Percentiles rank a stretch among this genome's conserved stretches.
Conservation (phyloP, 2,113 vertebrate genomes). For the Echinops telfairi region DNA sequence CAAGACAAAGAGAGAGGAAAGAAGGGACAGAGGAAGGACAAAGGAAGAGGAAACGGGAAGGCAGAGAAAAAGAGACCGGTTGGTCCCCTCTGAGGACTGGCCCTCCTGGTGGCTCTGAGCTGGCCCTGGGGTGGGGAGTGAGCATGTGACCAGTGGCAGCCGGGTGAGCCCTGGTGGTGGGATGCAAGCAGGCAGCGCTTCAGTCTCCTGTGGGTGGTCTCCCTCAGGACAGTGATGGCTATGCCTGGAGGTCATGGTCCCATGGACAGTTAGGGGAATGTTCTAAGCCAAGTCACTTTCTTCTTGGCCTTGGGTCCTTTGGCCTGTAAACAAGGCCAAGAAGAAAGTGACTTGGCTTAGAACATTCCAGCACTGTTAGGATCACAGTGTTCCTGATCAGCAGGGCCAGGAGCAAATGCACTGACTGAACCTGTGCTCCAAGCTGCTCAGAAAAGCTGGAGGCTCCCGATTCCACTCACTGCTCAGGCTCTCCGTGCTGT, state of each 20-base stretch:
- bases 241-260: too few relatives aligned
- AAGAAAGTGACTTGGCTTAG: not conserved
- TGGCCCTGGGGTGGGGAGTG: not conserved
- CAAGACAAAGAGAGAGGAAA: not conserved
- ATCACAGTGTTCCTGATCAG: not conserved
- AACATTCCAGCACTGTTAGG: not conserved
- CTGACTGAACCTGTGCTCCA: not conserved
- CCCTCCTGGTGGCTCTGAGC: not conserved
- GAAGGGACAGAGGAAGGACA: not conserved
- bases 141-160: not conserved
- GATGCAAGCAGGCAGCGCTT: fast-evolving
- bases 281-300: too few relatives aligned
- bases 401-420: not conserved
- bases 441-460: too few relatives aligned
- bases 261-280: not conserved
- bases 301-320: too few relatives aligned
- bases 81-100: too few relatives aligned
- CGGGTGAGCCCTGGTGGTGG: too few relatives aligned
- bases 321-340: too few relatives aligned
- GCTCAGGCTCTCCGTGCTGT: not conserved
- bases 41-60: too few relatives aligned
- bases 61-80: too few relatives aligned
- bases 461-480: not conserved
- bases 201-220: not conserved
- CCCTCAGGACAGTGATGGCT: not conserved